Conservation (phyloP, 1,140 invertebrate genomes). For the Apis florea region DNA sequence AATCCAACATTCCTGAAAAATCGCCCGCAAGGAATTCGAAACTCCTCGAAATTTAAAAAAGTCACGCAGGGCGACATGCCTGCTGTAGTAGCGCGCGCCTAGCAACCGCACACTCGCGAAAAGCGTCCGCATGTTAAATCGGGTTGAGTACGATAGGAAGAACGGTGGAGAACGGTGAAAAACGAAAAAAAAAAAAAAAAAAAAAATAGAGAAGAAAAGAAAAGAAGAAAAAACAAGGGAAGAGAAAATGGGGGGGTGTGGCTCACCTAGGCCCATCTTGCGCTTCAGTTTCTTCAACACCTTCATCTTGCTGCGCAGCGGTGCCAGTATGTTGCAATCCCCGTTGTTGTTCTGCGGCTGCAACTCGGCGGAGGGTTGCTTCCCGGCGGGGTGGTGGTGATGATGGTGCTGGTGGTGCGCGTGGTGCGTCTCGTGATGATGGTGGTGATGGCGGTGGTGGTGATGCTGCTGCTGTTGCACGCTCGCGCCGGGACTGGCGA, state of each 20-base stretch:
- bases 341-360: slow-evolving; percentile 62
- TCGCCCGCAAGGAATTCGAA: neutral
- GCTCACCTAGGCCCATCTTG: slow-evolving; percentile 82
- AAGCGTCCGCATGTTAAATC: neutral
- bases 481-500: slow-evolving; percentile 67
- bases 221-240: slow-evolving; percentile 5
- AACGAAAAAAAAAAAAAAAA: neutral
- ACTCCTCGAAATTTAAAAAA: neutral
- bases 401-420: slow-evolving; percentile 67
- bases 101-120: slow-evolving; percentile 18
- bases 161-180: neutral
- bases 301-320: slow-evolving; percentile 81
- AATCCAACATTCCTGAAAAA: no score
- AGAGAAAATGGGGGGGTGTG: slow-evolving; percentile 39
- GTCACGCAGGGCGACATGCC: neutral
- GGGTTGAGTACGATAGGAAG: no score
- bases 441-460: slow-evolving; percentile 58
- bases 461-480: slow-evolving; percentile 62
- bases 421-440: slow-evolving; percentile 57
- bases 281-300: slow-evolving; percentile 82
- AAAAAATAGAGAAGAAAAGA: slow-evolving; percentile 21
- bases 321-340: slow-evolving; percentile 78
- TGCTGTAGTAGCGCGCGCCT: neutral
- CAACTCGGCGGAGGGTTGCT: slow-evolving; percentile 50
- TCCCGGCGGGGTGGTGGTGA: slow-evolving; percentile 62